These are phyloP conservation scores for Sandelia bainsii DNA, from an alignment of 2,797 vertebrate genomes.

Conservation along the genomic window DNA sequence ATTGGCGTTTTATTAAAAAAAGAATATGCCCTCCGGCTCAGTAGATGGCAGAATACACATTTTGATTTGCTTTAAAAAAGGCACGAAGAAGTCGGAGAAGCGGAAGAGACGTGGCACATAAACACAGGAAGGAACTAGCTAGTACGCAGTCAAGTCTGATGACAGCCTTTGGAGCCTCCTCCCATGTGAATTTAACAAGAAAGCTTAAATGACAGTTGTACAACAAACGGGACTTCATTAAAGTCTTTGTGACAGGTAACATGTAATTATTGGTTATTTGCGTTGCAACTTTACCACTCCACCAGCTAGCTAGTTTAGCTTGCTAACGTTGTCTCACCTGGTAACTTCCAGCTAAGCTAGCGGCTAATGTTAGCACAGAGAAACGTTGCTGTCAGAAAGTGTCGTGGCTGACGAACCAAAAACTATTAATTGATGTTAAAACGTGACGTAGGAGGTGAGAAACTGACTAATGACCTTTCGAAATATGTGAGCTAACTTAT, in stretches of 20 bases:
- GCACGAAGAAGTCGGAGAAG: conserved; percentile 51
- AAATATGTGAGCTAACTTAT: neutral
- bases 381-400: neutral
- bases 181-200: neutral
- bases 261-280: neutral
- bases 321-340: conserved; percentile 18
- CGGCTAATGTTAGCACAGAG: conserved; percentile 43
- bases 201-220: conserved; percentile 62
- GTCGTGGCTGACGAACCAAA: neutral
- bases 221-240: conserved; percentile 33
- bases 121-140: conserved; percentile 66
- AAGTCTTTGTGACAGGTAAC: conserved; percentile 66
- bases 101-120: conserved; percentile 84
- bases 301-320: conserved; percentile 46
- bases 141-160: conserved; percentile 36
- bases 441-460: fast-evolving
- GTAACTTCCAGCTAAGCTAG: conserved; percentile 43
- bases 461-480: neutral
- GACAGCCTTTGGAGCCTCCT: conserved; percentile 37
- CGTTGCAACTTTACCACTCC: conserved; percentile 24
- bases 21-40: neutral
- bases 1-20: neutral
- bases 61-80: neutral
- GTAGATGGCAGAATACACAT: conserved; percentile 32
- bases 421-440: neutral